A percentile compares a stretch with the other conserved stretches of the same genome.
phyloP scores from a whole-genome alignment of 2,888 invertebrate species.

The Malthinus seriepunctatus region DNA sequence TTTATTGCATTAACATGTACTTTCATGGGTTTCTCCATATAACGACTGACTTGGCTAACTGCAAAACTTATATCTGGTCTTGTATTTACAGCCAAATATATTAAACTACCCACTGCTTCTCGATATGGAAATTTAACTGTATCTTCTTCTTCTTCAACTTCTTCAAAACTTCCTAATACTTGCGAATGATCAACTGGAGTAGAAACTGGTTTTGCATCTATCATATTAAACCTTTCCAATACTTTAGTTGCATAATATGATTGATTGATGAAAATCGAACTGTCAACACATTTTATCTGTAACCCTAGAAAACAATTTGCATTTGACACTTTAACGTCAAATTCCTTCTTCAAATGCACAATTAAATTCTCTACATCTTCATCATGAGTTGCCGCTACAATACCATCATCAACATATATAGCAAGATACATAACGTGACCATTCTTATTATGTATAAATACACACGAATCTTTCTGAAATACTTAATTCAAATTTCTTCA shows the following conservation, averaged over 20 bases:
- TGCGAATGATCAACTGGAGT: not conserved
- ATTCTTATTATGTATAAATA: not conserved
- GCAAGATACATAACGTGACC: not conserved
- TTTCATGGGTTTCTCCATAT: constrained; percentile 11
- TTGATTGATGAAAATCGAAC: not conserved
- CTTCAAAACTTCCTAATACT: not conserved
- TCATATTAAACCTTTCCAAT: not conserved
- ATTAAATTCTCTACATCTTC: not conserved
- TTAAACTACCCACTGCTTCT: not conserved
- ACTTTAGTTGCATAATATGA: not conserved
- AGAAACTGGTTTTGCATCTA: not conserved
- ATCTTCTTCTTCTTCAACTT: not conserved
- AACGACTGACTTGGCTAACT: not conserved
- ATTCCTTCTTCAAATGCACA: not conserved
- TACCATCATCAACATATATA: not conserved
- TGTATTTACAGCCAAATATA: constrained; percentile 1
- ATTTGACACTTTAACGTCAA: not conserved
- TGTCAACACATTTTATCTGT: not conserved
- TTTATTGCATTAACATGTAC: constrained; percentile 8
- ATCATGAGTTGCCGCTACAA: not conserved
- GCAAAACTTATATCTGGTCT: constrained; percentile 15
- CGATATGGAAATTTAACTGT: not conserved
- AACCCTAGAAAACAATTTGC: not conserved
- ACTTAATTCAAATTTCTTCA: not conserved
- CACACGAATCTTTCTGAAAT: not conserved